phyloP scores from a whole-genome alignment of 1,140 invertebrate genomes.

The Hirudo medicinalis region DNA sequence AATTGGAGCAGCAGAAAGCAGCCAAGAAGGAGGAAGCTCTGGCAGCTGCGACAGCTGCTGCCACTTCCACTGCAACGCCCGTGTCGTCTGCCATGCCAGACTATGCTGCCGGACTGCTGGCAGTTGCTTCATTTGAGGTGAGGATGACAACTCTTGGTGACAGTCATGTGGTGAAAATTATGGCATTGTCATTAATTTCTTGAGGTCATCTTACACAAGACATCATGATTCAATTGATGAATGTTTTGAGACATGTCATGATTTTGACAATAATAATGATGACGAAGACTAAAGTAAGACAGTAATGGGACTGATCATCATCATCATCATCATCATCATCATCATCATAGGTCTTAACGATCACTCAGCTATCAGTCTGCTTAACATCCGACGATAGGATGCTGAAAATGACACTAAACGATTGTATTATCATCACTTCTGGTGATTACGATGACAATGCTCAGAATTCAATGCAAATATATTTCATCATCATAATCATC shows the following conservation, averaged over 20 bases:
- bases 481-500: too few relatives aligned
- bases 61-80: background rate
- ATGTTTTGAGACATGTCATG: background rate
- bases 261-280: background rate
- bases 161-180: background rate
- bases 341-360: too few relatives aligned
- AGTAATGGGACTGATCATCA: too few relatives aligned
- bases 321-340: too few relatives aligned
- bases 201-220: too few relatives aligned
- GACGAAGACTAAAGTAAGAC: background rate
- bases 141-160: conserved; percentile 13
- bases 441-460: too few relatives aligned
- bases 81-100: conserved; percentile 50
- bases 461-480: too few relatives aligned
- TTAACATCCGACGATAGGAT: too few relatives aligned
- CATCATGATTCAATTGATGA: background rate
- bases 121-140: conserved; percentile 38
- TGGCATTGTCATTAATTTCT: background rate
- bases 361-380: too few relatives aligned
- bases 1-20: conserved; percentile 58
- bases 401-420: too few relatives aligned
- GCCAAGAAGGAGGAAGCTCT: conserved; percentile 40
- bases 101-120: conserved; percentile 59
- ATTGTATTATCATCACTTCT: too few relatives aligned
- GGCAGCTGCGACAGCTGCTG: background rate